These are phyloP conservation scores for Pseudorasbora parva DNA, from an alignment of 2,113 vertebrate genomes.

Conservation along the genomic window DNA sequence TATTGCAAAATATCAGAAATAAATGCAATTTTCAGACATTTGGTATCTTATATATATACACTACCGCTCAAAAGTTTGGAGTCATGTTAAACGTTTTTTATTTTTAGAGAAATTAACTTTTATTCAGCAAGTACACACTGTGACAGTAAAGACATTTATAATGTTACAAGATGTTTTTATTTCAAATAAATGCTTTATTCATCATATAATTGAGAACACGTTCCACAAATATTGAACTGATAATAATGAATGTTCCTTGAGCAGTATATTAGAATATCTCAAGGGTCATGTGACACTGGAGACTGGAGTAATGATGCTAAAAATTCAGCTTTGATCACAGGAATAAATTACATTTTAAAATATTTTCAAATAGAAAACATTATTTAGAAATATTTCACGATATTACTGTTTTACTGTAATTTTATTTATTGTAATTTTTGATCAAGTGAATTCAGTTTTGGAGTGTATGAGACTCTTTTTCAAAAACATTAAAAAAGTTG, in stretches of 20 bases:
- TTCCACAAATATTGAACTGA: neutral
- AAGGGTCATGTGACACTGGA: neutral
- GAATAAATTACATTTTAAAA: neutral
- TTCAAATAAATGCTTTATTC: too few relatives aligned
- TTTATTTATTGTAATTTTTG: neutral
- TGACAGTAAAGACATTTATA: too few relatives aligned
- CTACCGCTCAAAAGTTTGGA: too few relatives aligned
- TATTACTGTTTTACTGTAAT: neutral
- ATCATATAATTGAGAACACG: too few relatives aligned
- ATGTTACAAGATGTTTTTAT: too few relatives aligned
- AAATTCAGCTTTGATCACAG: neutral
- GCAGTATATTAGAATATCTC: neutral
- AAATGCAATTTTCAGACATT: too few relatives aligned
- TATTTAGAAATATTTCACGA: neutral
- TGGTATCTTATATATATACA: too few relatives aligned
- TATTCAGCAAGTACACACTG: too few relatives aligned
- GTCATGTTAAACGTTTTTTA: too few relatives aligned
- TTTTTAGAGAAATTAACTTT: too few relatives aligned
- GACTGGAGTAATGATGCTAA: neutral
- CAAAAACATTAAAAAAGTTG: too few relatives aligned
- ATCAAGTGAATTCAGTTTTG: neutral
- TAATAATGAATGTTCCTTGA: neutral
- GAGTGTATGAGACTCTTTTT: too few relatives aligned
- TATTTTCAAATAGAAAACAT: neutral
- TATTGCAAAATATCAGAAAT: neutral